Evolutionary conservation across 2,797 vertebrate genomes (phyloP), one percentile per base, ranked within the genome.

Genomic region (Melopsittacus undulatus): DNA sequence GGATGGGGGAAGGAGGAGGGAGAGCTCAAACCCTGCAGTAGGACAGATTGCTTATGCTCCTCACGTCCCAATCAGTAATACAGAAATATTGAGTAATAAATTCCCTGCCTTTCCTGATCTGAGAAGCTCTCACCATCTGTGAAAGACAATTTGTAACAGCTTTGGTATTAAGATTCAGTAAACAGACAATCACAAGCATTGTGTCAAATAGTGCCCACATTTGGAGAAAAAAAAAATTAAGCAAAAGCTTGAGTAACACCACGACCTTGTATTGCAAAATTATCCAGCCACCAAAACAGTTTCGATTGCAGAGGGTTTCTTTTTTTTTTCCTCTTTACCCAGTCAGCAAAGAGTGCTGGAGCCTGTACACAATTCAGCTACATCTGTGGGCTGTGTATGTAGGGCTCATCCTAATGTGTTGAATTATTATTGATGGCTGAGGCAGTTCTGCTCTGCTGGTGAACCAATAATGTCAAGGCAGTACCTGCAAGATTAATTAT

Each of bases 401-500:
- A 96, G 96, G 95, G 94, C 97, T 97, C 93, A 96, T 97, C 90
- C 96, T 98, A 97, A 98, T 97, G 96, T 61, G 84, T 78, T 96
- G 97, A 98, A 98, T 98, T 98, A 98, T 98, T 98, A 98, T 98
- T 98, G 98, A 98, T 98, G 97, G 96, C 97, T 96, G 91, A 97
- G 96, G 97, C 96, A 98, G 98, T 98, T 98, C 97, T 98, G 98
- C 98, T 98, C 98, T 98, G 97, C 96, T 98, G 97, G 98, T 98
- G 98, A 98, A 98, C 98, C 98, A 98, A 97, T 98, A 98, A 98
- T 98, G 98, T 98, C 98, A 98, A 98, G 94, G 96, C 95, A 97
- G 95, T 98, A 98, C 97, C 98, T 98, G 97, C 95, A 98, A 98
- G 98, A 98, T 98, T 98, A 98, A 98, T 98, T 98, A 98, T 96